Conservation (phyloP, 2,888 invertebrate genomes). For the Apotomis betuletana region DNA sequence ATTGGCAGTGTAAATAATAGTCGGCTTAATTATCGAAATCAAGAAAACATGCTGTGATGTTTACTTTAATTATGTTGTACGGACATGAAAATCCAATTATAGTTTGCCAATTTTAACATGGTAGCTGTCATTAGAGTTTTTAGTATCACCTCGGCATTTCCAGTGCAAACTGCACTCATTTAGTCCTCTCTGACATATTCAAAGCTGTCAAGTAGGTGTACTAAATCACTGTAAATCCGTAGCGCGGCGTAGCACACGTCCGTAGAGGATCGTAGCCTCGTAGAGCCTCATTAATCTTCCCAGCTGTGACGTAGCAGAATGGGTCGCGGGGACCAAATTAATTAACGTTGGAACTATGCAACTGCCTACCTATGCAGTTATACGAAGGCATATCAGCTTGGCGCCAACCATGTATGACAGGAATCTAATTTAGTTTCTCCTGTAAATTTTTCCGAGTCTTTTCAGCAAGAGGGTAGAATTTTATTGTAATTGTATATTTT, state of each 20-base stretch:
- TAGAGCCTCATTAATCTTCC: conserved; percentile 38
- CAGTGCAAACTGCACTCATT: not conserved
- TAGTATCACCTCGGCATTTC: not conserved
- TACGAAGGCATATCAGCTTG: conserved; percentile 4
- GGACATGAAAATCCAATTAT: not conserved
- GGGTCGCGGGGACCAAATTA: conserved; percentile 21
- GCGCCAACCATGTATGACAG: not conserved
- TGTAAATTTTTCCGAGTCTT: not conserved
- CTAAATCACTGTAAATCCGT: conserved; percentile 33
- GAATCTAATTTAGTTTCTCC: not conserved
- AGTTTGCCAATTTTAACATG: not conserved
- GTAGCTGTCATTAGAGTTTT: not conserved
- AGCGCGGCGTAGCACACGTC: conserved; percentile 35
- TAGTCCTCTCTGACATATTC: conserved; percentile 11
- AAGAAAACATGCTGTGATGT: too few species aligned
- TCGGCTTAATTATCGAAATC: too few species aligned
- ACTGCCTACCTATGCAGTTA: not conserved
- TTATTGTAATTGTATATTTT: not conserved
- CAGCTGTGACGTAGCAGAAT: conserved; percentile 32
- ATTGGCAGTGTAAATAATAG: too few species aligned
- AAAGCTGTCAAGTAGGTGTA: conserved; percentile 19
- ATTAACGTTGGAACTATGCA: conserved; percentile 15
- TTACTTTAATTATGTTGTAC: too few species aligned
- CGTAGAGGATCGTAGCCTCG: conserved; percentile 37
- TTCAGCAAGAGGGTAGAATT: not conserved